phyloP scores from a whole-genome alignment of 1,140 invertebrate species.

The Homalodisca vitripennis region DNA sequence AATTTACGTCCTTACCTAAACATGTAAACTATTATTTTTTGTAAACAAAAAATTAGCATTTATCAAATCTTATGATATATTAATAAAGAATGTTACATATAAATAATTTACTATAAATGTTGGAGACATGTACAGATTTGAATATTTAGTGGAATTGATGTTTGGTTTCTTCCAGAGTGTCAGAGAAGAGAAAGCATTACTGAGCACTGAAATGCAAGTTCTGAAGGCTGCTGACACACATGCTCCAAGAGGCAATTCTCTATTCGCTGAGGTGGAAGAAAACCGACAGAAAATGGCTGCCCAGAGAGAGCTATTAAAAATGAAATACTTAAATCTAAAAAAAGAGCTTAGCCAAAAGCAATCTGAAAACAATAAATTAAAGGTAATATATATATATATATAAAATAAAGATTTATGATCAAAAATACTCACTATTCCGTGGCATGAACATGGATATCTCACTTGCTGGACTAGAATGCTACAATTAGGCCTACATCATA shows the following conservation, averaged over 20 bases:
- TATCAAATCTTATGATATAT: neutral
- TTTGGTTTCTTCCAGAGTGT: constrained; percentile 32
- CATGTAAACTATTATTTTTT: too few relatives aligned
- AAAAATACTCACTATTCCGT: too few relatives aligned
- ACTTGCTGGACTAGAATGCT: too few relatives aligned
- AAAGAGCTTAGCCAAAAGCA: constrained; percentile 25
- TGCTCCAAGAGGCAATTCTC: constrained; percentile 34
- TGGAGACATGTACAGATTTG: neutral
- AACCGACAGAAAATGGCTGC: constrained; percentile 31
- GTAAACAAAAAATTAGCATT: too few relatives aligned
- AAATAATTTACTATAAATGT: neutral
- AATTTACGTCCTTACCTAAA: too few relatives aligned
- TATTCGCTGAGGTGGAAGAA: constrained; percentile 38
- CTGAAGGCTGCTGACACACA: constrained; percentile 31
- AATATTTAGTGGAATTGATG: too few relatives aligned
- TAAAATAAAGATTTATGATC: too few relatives aligned
- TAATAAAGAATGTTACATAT: neutral
- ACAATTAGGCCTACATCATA: too few relatives aligned
- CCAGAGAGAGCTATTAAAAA: constrained; percentile 25
- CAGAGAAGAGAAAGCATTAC: constrained; percentile 33
- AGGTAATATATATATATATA: too few relatives aligned
- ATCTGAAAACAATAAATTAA: constrained; percentile 32
- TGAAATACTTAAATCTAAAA: constrained; percentile 35
- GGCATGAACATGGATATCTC: too few relatives aligned
- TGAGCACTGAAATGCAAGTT: constrained; percentile 26